Evolutionary conservation across 2,888 invertebrate species (phyloP).

Genomic region (Patella depressa): DNA sequence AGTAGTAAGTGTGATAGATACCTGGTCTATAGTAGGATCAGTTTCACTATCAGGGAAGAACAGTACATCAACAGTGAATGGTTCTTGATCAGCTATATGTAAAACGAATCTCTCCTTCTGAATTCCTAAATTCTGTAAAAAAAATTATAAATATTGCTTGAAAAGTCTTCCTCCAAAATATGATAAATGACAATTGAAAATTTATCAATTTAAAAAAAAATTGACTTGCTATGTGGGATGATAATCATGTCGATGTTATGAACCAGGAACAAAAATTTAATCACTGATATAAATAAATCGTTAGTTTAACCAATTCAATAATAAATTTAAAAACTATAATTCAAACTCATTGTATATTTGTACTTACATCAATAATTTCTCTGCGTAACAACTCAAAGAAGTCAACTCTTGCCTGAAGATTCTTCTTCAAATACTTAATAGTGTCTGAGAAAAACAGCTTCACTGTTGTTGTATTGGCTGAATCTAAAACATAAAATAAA

Average conservation of each 20-base stretch:
- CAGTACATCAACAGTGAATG: not conserved
- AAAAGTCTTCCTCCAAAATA: too few species aligned
- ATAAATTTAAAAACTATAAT: not conserved
- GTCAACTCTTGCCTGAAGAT: constrained; percentile 26
- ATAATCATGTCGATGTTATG: too few species aligned
- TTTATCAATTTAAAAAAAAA: too few species aligned
- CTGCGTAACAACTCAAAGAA: constrained; percentile 29
- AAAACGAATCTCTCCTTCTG: not conserved
- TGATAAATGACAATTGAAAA: too few species aligned
- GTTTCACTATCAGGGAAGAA: not conserved
- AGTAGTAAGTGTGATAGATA: too few species aligned
- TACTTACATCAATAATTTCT: constrained; percentile 35
- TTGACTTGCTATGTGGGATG: too few species aligned
- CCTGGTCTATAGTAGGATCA: too few species aligned
- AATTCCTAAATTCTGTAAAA: not conserved
- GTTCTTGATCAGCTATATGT: not conserved
- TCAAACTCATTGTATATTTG: not conserved
- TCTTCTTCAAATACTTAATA: constrained; percentile 35
- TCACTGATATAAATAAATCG: too few species aligned
- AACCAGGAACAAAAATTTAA: too few species aligned
- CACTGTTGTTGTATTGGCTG: constrained; percentile 49
- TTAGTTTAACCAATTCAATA: too few species aligned
- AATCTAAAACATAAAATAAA: constrained; percentile 13
- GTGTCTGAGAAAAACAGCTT: constrained; percentile 46
- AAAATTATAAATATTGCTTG: too few species aligned